Evolutionary conservation across 2,888 invertebrate species (phyloP), one percentile per base, ranked within the genome.

Genomic region (Germaria angustata): DNA sequence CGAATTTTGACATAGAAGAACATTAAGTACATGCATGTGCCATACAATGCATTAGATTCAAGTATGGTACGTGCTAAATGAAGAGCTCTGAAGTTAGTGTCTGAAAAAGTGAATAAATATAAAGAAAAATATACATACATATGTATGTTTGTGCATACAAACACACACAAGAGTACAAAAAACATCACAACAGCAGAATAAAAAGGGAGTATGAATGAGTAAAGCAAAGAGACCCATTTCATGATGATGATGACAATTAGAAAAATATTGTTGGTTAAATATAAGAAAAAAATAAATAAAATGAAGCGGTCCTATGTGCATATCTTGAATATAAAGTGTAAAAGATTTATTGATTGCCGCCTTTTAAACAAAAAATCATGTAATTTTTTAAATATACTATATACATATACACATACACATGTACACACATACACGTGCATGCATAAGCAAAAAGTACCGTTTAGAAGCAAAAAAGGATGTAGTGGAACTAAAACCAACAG

Each of bases 31-130:
- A 72, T 71, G 36, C 44, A 72, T 71, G 32, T 28, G 59, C 49
- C 36, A 49, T 20, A 76, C 39, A 61, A 66, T 57, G 53, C 66
- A 80, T 73, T 66, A 80, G 72, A 80, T 66, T 72, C 72, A 79
- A 66, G 72, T 79, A 36, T 69, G 72, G 79, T 73, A 80, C 72
- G 79, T 80, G 79, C 66, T 80, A 80, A 80, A 80, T 80, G 79
- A 80, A 80, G 79, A 59, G 72, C 59, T 73, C 66, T 80, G 44
- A 59, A 80, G 79, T 73, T 80, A 80, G 79, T 80, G 79, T 73
- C 79, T 80, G 79, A 72, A 73, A 73, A 80, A 80, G 79, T 80
- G 72, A 80, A 79, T 79, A 72, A 79, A 79, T 65, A 79, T 49
- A 32, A 61, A 71, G 13, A 65, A 57, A 24, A 63, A 65, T 28